Evolutionary conservation across 1,140 invertebrate genomes (phyloP), one percentile per base, ranked within the genome.

Genomic region (Lepidurus apus): DNA sequence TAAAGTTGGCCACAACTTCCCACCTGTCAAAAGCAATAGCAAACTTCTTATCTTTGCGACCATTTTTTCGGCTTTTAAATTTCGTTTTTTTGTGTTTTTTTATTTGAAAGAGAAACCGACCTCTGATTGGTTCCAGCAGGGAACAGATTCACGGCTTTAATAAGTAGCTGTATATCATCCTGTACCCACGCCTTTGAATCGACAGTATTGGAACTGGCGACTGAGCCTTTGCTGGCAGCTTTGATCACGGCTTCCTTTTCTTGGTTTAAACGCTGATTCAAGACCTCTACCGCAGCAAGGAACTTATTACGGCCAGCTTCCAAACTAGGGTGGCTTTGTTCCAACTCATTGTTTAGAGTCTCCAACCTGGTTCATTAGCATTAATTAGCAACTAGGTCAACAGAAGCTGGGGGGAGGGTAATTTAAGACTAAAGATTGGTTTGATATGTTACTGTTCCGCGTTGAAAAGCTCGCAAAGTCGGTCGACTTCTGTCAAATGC

Each of bases 71-170:
- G n/a, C 75, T 13, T 74, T 34, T 34, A 21, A 13, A 74, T 74
- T 34, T 42, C 11, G 42, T 21, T 7, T 9, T 65, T 78, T 21
- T 78, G n/a, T 17, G 7, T 24, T 42, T 65, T 26, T 77, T n/a
- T 80, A n/a, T 17, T 47, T 11, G 80, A 79, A 47, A 26, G 1
- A 17, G 53, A 45, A 8, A 74, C 77, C 79, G 79, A 88, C 81
- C 95, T 89, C 83, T 97, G 93, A 85, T 91, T 93, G 0, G 97
- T 98, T 17, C 97, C 97, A 73, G 96, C 95, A 0, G 97, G 96
- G 85, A 98, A 98, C 2, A 98, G 84, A 87, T 98, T 98, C 0
- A 98, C 95, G 45, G 94, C 96, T 85, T 98, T 98, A 24, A 98
- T 96, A 1, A 99, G 87, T 21, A 97, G 84, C 81, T 96, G 93